Evolutionary conservation across 2,113 vertebrate species (phyloP), one percentile per base, ranked within the genome.

Genomic region (Psittacus erithacus): DNA sequence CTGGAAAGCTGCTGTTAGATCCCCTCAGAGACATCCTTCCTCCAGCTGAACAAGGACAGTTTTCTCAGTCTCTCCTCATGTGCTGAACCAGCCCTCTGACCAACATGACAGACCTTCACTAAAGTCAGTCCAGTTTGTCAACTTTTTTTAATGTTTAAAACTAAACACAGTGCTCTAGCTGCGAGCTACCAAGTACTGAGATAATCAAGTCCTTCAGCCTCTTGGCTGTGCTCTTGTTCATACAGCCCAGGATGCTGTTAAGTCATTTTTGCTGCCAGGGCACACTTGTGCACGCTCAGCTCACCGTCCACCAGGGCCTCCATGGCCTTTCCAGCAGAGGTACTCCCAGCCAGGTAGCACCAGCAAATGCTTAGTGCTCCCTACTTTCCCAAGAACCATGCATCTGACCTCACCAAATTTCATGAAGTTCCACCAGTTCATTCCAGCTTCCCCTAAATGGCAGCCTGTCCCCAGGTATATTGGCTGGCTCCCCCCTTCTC

Each of bases 401-500:
- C 24, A 35, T 67, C 24, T 87, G 55, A 49, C 49, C 20, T 69
- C 17, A 23, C 0, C 7, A 20, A 64, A 67, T 64, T 82, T 49
- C 43, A 44, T 23, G 2, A 78, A 69, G 49, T 11, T 75, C 31
- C 44, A 31, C 16, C 6, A 3, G 44, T 29, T 80, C 73, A 41
- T 35, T 87, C 31, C 57, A 59, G 57, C 33, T n/a, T 59, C 57
- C 33, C 44, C 24, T 64, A 59, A 59, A n/a, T n/a, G 33, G 55
- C 52, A 81, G 52, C 7, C 3, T 38, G 29, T 39, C 57, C 65
- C 59, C 53, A 92, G 49, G n/a, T 41, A 5, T 22, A 63, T 19
- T 0, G 2, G 4, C n/a, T 14, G 9, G 11, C 57, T 52, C 60
- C 13, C 17, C 31, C 19, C 25, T 7, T 5, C 11, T 10, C 13